These are phyloP conservation scores for Ctenicera cuprea DNA, from an alignment of 2,888 invertebrate genomes.

Conservation along the genomic window DNA sequence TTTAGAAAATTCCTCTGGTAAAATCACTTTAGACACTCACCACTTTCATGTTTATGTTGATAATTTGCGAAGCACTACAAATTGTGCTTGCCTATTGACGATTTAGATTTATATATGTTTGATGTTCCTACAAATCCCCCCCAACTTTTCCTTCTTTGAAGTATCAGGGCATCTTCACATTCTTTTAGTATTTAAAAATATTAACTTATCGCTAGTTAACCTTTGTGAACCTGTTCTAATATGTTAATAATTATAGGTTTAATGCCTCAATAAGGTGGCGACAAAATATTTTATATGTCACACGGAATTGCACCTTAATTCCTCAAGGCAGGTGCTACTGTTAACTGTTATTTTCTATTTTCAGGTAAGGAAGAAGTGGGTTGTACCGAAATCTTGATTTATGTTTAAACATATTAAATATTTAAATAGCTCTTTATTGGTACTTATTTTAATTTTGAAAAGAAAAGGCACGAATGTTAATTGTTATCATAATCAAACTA, in stretches of 20 bases:
- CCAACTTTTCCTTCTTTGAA: neutral
- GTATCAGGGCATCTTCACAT: constrained; percentile 22
- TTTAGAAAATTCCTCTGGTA: neutral
- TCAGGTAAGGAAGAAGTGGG: too few relatives aligned
- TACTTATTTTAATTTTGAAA: too few relatives aligned
- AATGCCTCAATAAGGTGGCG: constrained; percentile 2
- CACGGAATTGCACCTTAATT: neutral
- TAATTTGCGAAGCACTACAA: constrained; percentile 21
- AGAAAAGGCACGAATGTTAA: too few relatives aligned
- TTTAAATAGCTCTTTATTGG: too few relatives aligned
- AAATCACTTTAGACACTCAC: constrained; percentile 52
- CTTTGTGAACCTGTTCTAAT: constrained; percentile 41
- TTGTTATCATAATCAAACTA: too few relatives aligned
- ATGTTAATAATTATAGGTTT: constrained; percentile 16
- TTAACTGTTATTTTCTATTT: too few relatives aligned
- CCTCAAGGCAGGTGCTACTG: too few relatives aligned
- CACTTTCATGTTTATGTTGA: constrained; percentile 52
- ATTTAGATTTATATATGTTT: constrained; percentile 26
- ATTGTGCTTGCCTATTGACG: neutral
- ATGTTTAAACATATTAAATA: too few relatives aligned
- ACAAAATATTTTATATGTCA: neutral
- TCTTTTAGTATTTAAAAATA: constrained; percentile 5
- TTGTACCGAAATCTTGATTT: too few relatives aligned
- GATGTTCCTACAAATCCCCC: constrained; percentile 13
- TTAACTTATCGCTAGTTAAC: constrained; percentile 31